phyloP scores from a whole-genome alignment of 64 coral and sea anemone species.

The Montipora capricornis region DNA sequence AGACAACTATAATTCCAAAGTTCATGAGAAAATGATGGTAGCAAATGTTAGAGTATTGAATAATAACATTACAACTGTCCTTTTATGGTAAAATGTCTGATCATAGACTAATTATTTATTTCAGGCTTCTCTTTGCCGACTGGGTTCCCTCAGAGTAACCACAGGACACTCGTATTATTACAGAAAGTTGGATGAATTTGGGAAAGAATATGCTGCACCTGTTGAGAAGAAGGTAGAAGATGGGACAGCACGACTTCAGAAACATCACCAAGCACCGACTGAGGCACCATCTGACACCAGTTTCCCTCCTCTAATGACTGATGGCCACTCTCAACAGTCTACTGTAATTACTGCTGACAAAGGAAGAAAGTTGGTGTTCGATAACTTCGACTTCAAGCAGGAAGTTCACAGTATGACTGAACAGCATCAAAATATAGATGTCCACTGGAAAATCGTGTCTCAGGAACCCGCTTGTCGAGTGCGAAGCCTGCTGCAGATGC shows the following conservation, averaged over 20 bases:
- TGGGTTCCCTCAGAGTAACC: slow-evolving; percentile 55
- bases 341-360: slow-evolving; percentile 5
- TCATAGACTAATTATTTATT: slow-evolving; percentile 49
- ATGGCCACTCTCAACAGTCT: slow-evolving; percentile 17
- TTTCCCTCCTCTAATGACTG: neutral
- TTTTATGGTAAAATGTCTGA: slow-evolving; percentile 12
- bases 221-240: slow-evolving; percentile 39
- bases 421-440: slow-evolving; percentile 69
- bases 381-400: slow-evolving; percentile 61
- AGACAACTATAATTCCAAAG: slow-evolving; percentile 10
- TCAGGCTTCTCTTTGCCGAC: slow-evolving; percentile 46
- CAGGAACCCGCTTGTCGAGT: slow-evolving; percentile 32
- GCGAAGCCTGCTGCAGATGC: neutral
- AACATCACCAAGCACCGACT: slow-evolving; percentile 14
- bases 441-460: slow-evolving; percentile 58
- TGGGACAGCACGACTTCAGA: slow-evolving; percentile 20
- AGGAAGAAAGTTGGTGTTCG: slow-evolving; percentile 54
- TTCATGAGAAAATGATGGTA: neutral
- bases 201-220: slow-evolving; percentile 46
- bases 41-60: neutral
- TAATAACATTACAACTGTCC: neutral
- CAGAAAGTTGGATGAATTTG: slow-evolving; percentile 83
- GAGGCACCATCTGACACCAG: neutral
- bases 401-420: slow-evolving; percentile 68
- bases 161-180: slow-evolving; percentile 62